Evolutionary conservation across 2,113 vertebrate genomes (phyloP), one percentile per base, ranked within the genome.

Genomic region (human): DNA sequence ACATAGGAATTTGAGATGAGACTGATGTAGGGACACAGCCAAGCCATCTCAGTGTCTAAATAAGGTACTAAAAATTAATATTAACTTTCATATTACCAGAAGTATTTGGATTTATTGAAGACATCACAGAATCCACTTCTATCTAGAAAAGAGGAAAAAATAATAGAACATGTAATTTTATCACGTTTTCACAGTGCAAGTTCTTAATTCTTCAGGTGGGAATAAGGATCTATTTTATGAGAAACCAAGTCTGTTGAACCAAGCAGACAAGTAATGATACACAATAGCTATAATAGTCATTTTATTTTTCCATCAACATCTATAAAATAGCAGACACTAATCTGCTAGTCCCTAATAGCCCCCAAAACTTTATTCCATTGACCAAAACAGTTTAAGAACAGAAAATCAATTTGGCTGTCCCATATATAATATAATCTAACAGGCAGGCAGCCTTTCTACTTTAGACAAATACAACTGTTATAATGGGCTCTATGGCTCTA

Each of bases 101-200:
- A 96, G 97, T 66, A 27, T 32, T 78, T 90, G 94, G 73, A 59
- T 95, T 97, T 92, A 96, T 9, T 76, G 97, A 97, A 40, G 98
- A 94, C 94, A 97, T 98, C 93, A 98, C 78, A 78, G 97, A 97
- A 97, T 98, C 94, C 13, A 93, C 96, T 97, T 98, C 98, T 80
- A 98, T 68, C 98, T 98, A 87, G 61, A 98, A 98, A 20, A 98
- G 12, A 98, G 61, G 80, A 96, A 86, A 97, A 25, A 96, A 80
- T 32, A 68, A 68, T 0, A 95, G 14, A n/a, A 40, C 18, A 72
- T 50, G 13, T 40, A 84, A 92, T 64, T 80, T 97, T 70, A 94
- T 45, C 55, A 68, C 48, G 23, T 93, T 95, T 97, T 68, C 80
- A 85, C 13, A 66, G 70, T 20, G 4, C 7, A 80, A 79, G 13